These are phyloP conservation scores for Catocala nupta DNA, from an alignment of 2,888 invertebrate species.

Conservation along the genomic window DNA sequence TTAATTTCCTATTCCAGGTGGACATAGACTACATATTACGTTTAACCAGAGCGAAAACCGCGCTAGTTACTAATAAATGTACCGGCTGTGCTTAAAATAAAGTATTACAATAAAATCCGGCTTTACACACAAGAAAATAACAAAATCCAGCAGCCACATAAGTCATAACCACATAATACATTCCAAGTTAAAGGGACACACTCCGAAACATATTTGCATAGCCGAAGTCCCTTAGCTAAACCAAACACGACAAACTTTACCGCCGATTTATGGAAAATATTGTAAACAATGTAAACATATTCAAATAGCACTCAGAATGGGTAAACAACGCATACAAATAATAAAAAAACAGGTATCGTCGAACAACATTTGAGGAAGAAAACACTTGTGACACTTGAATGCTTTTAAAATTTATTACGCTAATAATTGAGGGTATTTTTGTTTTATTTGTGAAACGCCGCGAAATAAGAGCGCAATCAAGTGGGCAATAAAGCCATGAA, in stretches of 20 bases:
- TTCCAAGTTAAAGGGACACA: conserved; percentile 14
- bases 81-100: too few relatives aligned
- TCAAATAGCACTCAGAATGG: conserved; percentile 50
- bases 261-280: conserved; percentile 52
- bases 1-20: too few relatives aligned
- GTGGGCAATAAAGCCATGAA: conserved; percentile 45
- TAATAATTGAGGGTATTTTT: conserved; percentile 41
- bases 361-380: conserved; percentile 20
- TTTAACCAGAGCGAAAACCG: too few relatives aligned
- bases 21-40: too few relatives aligned
- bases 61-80: too few relatives aligned
- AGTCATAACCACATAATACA: conserved; percentile 1
- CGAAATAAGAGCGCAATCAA: conserved; percentile 42
- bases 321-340: conserved; percentile 37
- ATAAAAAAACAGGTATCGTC: conserved; percentile 17
- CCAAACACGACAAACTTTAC: conserved; percentile 38
- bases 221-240: conserved; percentile 26
- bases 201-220: conserved; percentile 35
- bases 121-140: neutral
- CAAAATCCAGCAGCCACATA: neutral
- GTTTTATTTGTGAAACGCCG: conserved; percentile 33
- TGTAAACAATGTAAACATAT: conserved; percentile 50
- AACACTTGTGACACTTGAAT: conserved; percentile 5
- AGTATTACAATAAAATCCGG: too few relatives aligned
- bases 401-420: conserved; percentile 27